Evolutionary conservation across 1,140 invertebrate species (phyloP), one percentile per base, ranked within the genome.

Genomic region (Mylabris phalerata): DNA sequence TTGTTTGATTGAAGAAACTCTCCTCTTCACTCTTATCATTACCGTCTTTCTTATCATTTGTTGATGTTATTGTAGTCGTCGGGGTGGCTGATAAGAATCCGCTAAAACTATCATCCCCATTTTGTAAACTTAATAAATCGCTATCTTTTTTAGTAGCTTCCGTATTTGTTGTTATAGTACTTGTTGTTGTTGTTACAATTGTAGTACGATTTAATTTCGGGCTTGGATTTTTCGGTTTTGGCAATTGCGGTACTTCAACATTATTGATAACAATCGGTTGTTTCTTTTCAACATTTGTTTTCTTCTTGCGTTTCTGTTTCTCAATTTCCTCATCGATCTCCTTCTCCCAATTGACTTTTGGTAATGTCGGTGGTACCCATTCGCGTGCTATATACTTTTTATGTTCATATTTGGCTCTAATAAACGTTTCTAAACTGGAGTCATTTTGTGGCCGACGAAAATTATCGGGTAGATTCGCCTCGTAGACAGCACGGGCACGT

Each of bases 331-430:
- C 88, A 62, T 93, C 90, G 50, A 93, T 85, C 70, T 92, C 90
- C 71, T 91, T 89, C 64, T 92, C 89, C 82, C 83, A 85, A 74
- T 86, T 85, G 38, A 91, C 87, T 78, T 93, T 90, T 11, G 90
- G 88, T 52, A 89, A 80, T 44, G 88, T 79, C 25, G 90, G 90
- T 51, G 87, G 89, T 40, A 97, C 90, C 93, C 93, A 98, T 78
- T 98, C 95, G 66, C 89, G 85, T 24, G 95, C 95, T 68, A 98
- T 92, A 74, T 98, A 98, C 71, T 97, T 98, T 77, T 97, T 98
- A 67, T 94, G 89, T 74, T 98, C 96, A 77, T 99, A 99, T 78
- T 99, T 99, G 42, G 93, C 91, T 50, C 95, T 81, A 62, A 98
- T 95, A 75, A 99, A 99, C 47, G 85, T 85, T 75, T 98, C 95